Conservation (phyloP, 2,797 vertebrate species). For the Myotis daubentonii region DNA sequence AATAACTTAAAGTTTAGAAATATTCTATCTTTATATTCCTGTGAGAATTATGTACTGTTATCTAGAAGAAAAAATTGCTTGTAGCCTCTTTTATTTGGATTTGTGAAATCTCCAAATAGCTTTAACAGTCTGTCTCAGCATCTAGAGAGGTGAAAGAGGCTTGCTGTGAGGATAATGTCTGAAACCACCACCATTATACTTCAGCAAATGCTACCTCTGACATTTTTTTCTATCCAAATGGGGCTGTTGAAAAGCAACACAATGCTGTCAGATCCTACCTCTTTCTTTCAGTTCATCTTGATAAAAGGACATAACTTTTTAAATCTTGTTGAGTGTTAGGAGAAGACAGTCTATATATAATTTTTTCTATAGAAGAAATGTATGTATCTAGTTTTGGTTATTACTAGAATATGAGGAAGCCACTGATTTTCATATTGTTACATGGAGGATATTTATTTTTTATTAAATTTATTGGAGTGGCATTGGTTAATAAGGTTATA, state of each 20-base stretch:
- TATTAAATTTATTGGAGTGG: background rate
- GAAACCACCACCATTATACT: background rate
- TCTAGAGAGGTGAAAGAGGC: background rate
- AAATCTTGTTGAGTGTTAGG: background rate
- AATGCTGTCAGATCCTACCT: background rate
- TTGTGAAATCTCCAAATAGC: background rate
- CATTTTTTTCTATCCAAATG: background rate
- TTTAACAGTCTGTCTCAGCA: background rate
- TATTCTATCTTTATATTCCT: background rate
- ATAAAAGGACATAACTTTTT: background rate
- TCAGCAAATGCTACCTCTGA: background rate
- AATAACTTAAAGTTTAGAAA: background rate
- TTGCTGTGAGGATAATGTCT: background rate
- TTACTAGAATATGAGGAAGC: background rate
- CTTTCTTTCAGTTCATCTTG: background rate
- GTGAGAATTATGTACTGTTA: background rate
- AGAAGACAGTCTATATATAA: background rate
- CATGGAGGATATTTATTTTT: background rate
- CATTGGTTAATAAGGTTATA: background rate
- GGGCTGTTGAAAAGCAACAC: background rate
- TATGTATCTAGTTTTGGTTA: background rate
- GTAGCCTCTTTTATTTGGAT: background rate
- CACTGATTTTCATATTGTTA: background rate
- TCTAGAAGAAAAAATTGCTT: background rate
- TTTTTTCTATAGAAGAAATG: background rate